phyloP scores from a whole-genome alignment of 2,113 vertebrate genomes.

The Pedionomus torquatus region DNA sequence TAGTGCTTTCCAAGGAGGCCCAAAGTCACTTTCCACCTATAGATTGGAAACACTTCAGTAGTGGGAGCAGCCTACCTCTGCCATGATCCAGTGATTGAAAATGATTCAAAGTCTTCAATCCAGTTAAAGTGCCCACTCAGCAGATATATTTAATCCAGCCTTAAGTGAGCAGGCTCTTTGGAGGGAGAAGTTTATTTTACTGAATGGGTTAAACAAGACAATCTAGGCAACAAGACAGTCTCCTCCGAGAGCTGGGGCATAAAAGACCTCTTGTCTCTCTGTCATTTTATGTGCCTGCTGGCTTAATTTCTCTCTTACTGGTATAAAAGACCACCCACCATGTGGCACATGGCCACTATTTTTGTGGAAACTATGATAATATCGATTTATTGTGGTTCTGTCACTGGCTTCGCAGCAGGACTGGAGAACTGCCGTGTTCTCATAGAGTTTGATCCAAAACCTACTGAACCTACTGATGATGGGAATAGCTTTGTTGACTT shows the following conservation, averaged over 20 bases:
- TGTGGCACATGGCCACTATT: neutral
- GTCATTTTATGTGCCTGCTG: neutral
- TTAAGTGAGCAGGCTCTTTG: rapidly evolving
- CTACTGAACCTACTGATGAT: neutral
- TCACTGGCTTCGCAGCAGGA: neutral
- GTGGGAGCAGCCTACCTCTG: neutral
- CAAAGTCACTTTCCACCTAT: neutral
- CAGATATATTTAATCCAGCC: neutral
- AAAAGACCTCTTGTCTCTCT: neutral
- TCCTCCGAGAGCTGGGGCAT: neutral
- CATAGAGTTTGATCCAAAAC: neutral
- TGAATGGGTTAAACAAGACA: neutral
- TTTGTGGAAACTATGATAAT: neutral
- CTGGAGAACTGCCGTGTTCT: neutral
- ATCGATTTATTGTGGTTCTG: neutral
- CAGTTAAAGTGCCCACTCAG: neutral
- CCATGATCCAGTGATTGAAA: rapidly evolving
- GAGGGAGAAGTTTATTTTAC: neutral
- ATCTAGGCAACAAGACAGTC: neutral
- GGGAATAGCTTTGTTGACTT: neutral
- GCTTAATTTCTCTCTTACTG: neutral
- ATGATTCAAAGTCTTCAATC: neutral
- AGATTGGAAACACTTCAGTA: neutral
- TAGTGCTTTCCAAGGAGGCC: neutral
- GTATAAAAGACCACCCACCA: neutral